Evolutionary conservation across 2,797 vertebrate species (phyloP).

Genomic region (Hydrophis major): DNA sequence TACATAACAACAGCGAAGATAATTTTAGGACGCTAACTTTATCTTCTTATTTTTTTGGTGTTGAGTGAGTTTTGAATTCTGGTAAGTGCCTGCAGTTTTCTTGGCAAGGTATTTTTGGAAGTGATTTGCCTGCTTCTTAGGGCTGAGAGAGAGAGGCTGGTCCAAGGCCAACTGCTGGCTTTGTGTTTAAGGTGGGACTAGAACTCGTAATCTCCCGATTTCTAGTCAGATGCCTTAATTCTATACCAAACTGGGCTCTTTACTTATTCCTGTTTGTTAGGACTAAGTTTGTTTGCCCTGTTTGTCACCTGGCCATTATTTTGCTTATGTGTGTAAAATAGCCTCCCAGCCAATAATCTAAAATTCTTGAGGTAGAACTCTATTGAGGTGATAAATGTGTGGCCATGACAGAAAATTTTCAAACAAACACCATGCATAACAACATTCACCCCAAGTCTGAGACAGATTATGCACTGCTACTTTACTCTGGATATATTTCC

Average conservation of each 20-base stretch:
- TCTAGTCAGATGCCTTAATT: neutral
- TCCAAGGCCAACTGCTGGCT: neutral
- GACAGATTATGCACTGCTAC: neutral
- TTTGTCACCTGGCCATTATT: neutral
- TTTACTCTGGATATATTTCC: neutral
- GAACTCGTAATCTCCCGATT: neutral
- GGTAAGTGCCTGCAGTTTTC: neutral
- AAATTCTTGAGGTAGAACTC: neutral
- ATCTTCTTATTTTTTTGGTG: neutral
- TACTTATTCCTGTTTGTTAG: neutral
- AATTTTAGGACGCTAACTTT: neutral
- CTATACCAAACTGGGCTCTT: neutral
- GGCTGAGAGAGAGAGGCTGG: neutral
- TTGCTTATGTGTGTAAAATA: neutral
- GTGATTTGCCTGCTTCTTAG: neutral
- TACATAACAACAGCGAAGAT: neutral
- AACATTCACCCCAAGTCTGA: neutral
- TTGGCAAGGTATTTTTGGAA: neutral
- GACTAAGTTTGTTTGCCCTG: neutral
- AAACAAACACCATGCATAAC: neutral
- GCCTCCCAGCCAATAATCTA: neutral
- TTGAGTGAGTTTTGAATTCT: neutral
- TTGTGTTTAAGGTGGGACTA: neutral
- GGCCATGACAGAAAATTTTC: neutral
- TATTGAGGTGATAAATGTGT: neutral